Conservation (phyloP, 2,113 vertebrate genomes). For the Thunnus maccoyii region DNA sequence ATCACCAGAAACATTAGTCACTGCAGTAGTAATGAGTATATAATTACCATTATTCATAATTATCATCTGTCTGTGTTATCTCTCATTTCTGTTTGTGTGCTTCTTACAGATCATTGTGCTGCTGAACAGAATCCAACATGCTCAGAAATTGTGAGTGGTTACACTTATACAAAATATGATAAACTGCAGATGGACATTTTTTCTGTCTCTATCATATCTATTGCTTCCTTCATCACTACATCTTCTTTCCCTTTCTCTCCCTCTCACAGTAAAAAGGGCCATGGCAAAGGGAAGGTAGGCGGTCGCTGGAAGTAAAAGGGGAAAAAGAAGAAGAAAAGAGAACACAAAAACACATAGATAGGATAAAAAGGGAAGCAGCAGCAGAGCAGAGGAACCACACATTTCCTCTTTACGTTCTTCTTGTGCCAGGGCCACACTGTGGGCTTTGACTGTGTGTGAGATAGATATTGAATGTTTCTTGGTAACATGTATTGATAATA, state of each 20-base stretch:
- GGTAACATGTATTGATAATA: conserved; percentile 52
- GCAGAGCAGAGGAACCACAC: not conserved
- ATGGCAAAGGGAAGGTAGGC: conserved; percentile 86
- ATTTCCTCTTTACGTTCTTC: not conserved
- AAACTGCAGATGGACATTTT: not conserved
- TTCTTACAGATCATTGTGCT: conserved; percentile 83
- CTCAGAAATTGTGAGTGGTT: conserved; percentile 87
- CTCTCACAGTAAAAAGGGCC: conserved; percentile 82
- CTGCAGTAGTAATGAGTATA: too few relatives aligned
- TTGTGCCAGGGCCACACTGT: not conserved
- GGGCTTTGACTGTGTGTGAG: conserved; percentile 22
- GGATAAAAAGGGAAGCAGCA: not conserved
- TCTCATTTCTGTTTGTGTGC: not conserved
- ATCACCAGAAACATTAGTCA: too few relatives aligned
- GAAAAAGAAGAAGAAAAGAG: too few relatives aligned
- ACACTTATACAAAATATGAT: not conserved
- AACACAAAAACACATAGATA: not conserved
- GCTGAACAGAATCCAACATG: conserved; percentile 86
- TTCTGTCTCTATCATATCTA: not conserved
- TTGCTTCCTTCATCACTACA: not conserved
- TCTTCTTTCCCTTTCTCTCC: not conserved
- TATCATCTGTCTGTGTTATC: not conserved
- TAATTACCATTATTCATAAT: not conserved
- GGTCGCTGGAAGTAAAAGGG: conserved; percentile 85
- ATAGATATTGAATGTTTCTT: conserved; percentile 14